Evolutionary conservation across 2,797 vertebrate genomes (phyloP).

Genomic region (Echeneis naucrates): DNA sequence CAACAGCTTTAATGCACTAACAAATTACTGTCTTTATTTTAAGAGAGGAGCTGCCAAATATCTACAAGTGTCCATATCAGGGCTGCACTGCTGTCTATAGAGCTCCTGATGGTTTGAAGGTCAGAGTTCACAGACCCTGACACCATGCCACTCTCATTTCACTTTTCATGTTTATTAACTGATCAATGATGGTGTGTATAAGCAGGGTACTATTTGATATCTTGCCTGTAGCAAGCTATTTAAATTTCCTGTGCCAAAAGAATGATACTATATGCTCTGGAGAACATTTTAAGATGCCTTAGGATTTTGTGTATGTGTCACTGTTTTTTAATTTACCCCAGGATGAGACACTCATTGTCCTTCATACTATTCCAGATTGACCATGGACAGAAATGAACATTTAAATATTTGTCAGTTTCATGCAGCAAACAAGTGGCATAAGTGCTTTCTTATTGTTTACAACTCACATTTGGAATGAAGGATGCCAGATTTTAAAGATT

Average conservation of each 20-base stretch:
- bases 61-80: conserved; percentile 97
- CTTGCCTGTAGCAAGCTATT: no score
- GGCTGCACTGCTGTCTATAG: conserved; percentile 95
- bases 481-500: no score
- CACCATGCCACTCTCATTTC: not conserved
- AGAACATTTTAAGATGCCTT: no score
- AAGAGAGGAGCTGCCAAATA: conserved; percentile 97
- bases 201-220: not conserved
- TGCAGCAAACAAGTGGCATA: no score
- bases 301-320: no score
- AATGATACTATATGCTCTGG: no score
- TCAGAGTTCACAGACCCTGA: conserved; percentile 59
- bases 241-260: no score
- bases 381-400: not conserved
- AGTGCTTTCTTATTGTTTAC: no score
- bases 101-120: conserved; percentile 95
- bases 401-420: not conserved
- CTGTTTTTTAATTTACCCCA: no score
- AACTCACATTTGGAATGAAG: no score
- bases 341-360: no score
- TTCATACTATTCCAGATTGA: no score
- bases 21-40: conserved; percentile 2
- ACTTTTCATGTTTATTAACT: not conserved
- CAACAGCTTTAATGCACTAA: not conserved
- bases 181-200: not conserved